Percentiles rank a stretch among this genome's conserved stretches.
Evolutionary conservation across 2,113 vertebrate species (phyloP).

Genomic region (Tor tambroides): DNA sequence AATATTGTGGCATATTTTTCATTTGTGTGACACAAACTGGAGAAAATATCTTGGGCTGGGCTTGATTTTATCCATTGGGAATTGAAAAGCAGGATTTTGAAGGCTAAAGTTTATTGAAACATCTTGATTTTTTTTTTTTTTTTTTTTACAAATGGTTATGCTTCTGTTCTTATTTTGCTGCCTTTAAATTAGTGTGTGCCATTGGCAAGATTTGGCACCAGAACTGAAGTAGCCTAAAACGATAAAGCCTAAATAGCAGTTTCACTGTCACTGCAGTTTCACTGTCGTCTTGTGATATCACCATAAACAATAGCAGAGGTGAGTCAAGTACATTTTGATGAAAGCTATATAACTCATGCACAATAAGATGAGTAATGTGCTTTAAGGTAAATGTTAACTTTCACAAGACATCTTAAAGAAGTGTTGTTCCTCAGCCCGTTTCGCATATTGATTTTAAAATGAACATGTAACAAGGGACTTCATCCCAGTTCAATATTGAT

Average conservation of each 20-base stretch:
- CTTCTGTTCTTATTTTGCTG: neutral
- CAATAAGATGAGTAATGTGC: neutral
- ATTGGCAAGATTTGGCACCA: neutral
- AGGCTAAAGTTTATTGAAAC: neutral
- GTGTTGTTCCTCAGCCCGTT: neutral
- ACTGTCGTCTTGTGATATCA: neutral
- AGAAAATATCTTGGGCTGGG: neutral
- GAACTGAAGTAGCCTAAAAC: neutral
- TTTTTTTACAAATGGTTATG: neutral
- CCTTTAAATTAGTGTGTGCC: neutral
- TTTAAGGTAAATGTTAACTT: neutral
- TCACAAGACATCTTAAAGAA: neutral
- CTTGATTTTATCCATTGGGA: neutral
- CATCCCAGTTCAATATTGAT: neutral
- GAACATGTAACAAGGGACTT: neutral
- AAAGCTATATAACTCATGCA: neutral
- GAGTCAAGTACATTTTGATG: neutral
- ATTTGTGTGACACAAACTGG: neutral
- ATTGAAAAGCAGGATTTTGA: neutral
- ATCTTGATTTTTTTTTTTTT: neutral
- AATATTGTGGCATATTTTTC: neutral
- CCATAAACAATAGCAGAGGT: neutral
- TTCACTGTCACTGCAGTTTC: neutral
- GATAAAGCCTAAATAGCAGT: neutral
- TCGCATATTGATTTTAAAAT: conserved; percentile 15